Base-by-base conservation (phyloP, 2,888 invertebrate species). In the Agriopis aurantiaria region DNA sequence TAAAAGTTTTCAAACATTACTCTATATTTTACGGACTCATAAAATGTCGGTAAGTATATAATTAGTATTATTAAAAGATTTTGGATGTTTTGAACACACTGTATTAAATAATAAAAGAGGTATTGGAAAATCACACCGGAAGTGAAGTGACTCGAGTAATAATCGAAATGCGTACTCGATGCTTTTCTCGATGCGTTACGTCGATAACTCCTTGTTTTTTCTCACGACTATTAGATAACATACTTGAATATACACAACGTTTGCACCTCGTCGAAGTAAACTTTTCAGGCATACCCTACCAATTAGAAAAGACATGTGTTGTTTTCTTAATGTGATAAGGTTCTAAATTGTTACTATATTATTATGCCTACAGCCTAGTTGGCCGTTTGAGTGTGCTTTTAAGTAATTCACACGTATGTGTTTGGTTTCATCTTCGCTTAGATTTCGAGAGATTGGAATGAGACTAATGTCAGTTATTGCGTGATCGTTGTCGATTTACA, bases 171-270 rank as follows among this genome's bases (percentile, higher is more conserved):
- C 79, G 72, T 79, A 78, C 75, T 72, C 72, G 63, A 70, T 60
- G 68, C 72, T 72, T 77, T 64, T 69, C 68, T 33, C 49, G 58
- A 61, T 68, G 52, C 68, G 62, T 86, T 87, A 83, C 82, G 82
- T 84, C 77, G 74, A 78, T 75, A 76, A 77, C 79, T 81, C 76
- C 76, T 77, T 80, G 74, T 78, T 79, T 82, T 82, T 86, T 88
- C 88, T 83, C 87, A 88, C 85, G 84, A 77, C 69, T 65, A 76
- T 88, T 87, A 82, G 80, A 77, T 84, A 87, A 88, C 78, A 41
- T 46, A 62, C 62, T 56, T 60, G 48, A 56, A 53, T 11, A 43
- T 40, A 63, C 33, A 62, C 51, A 46, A 41, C 48, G 10, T 62
- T 70, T 43, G 49, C 33, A 66, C 63, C 51, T 57, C 33, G 8